Evolutionary conservation across 2,113 vertebrate genomes (phyloP), one percentile per base, ranked within the genome.

Genomic region (Strix uralensis): DNA sequence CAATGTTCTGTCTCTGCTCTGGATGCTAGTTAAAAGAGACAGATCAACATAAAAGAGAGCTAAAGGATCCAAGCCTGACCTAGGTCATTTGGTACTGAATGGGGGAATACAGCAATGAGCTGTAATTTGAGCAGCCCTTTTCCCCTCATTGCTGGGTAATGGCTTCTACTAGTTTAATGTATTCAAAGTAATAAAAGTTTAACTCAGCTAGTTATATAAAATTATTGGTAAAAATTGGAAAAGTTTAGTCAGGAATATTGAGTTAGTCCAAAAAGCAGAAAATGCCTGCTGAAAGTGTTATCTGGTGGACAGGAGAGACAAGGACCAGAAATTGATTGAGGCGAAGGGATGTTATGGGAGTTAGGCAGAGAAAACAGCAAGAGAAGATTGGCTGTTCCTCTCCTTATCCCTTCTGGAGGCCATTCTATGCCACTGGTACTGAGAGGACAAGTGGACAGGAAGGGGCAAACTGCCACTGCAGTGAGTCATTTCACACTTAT

Each of bases 121-220:
- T 87, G 74, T 42, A 58, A 89, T 95, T 92, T 92, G 46, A 71
- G 57, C 77, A 72, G 65, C 80, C 69, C 73, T 93, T 91, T 95
- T 44, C 77, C 65, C 69, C 52, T 89, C 66, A 93, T 81, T 77
- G 47, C 81, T 70, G 38, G 72, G 47, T 89, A 92, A 96, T 81
- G 82, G 73, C 82, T 95, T 92, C 81, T 90, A 36, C 79, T 85
- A 8, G 49, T 72, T 92, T 92, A 90, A 95, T 90, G 70, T 94
- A 95, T 95, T 94, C 90, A 61, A 86, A 83, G 57, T 66, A 90
- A 86, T 87, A 42, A 80, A 94, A 94, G 79, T 90, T 91, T 80
- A 90, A 85, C 92, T 94, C 34, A 34, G 71, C 36, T 38, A 46
- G 81, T 90, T 88, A 58, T 49, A 73, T 85, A 38, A 86, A 97